These are phyloP conservation scores for Pyrrhia umbra DNA, from an alignment of 2,888 invertebrate species.

Conservation along the genomic window DNA sequence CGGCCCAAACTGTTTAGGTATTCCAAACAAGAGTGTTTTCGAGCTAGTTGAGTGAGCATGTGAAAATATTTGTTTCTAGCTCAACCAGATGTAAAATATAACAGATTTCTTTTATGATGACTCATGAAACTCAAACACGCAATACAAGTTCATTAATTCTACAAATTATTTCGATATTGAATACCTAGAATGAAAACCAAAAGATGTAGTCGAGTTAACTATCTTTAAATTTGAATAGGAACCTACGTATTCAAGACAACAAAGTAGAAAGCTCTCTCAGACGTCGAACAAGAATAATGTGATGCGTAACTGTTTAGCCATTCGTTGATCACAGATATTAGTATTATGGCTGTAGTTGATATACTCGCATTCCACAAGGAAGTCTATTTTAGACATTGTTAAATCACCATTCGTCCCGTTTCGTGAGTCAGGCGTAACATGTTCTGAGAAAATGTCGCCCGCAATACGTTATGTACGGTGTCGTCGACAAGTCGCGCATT, in stretches of 20 bases:
- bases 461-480: conserved; percentile 70
- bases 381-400: conserved; percentile 77
- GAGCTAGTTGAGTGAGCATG: neutral
- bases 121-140: neutral
- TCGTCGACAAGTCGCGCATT: conserved; percentile 67
- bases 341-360: conserved; percentile 61
- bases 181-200: neutral
- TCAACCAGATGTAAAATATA: neutral
- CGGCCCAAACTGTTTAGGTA: conserved; percentile 1
- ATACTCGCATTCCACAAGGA: conserved; percentile 72
- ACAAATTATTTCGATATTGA: neutral
- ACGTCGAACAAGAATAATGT: conserved; percentile 44
- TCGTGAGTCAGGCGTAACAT: conserved; percentile 76
- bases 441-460: conserved; percentile 76
- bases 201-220: neutral
- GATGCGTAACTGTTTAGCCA: conserved; percentile 50
- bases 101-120: neutral
- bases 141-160: neutral
- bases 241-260: neutral
- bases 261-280: conserved; percentile 32
- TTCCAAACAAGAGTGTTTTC: conserved; percentile 1
- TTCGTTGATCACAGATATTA: conserved; percentile 53
- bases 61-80: neutral
- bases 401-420: conserved; percentile 77
- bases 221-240: conserved; percentile 19